Conservation (phyloP, 2,113 vertebrate species). For the Delphinus delphis region DNA sequence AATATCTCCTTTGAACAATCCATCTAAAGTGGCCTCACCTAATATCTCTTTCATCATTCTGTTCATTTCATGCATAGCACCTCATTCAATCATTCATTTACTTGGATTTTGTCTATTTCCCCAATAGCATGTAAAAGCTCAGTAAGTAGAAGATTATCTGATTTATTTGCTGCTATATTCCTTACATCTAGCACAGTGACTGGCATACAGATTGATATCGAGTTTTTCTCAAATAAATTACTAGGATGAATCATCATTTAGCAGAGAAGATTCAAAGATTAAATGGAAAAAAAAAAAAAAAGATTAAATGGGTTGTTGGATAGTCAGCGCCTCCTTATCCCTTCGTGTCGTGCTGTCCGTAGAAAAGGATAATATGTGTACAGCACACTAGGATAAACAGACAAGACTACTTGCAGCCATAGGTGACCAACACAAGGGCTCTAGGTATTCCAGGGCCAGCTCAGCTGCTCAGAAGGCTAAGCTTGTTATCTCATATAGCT, state of each 20-base stretch:
- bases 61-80: not conserved
- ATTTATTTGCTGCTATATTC: not conserved
- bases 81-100: constrained; percentile 7
- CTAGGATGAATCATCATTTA: constrained; percentile 1
- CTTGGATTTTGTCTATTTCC: not conserved
- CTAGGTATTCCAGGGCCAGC: not conserved
- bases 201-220: not conserved
- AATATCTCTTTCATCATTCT: not conserved
- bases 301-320: not conserved
- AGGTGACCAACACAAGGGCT: not conserved
- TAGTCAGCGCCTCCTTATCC: not conserved
- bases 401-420: not conserved
- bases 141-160: not conserved
- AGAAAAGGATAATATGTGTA: not conserved
- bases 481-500: not conserved
- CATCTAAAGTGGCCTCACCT: not conserved
- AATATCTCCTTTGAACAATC: constrained; percentile 18
- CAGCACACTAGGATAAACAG: not conserved
- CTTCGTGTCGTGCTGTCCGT: not conserved
- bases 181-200: not conserved
- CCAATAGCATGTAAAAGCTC: constrained; percentile 20
- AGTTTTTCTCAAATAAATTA: not conserved
- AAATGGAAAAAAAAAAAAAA: not conserved
- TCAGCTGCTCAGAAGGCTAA: not conserved
- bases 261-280: not conserved